These are phyloP conservation scores for Chymomyza costata DNA, from an alignment of 1,140 invertebrate species.

Conservation along the genomic window DNA sequence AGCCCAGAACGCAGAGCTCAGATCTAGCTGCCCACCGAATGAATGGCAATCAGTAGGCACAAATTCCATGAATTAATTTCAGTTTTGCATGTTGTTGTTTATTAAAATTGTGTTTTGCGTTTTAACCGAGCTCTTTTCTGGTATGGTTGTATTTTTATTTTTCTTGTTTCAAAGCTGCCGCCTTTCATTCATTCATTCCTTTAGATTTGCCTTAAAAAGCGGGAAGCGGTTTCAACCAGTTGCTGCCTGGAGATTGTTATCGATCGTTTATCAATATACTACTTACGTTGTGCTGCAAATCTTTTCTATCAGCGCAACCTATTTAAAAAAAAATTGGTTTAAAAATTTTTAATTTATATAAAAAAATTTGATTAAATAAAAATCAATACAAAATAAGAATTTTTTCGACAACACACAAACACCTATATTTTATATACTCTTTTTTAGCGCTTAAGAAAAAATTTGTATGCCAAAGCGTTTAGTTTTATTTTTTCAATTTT, in stretches of 20 bases:
- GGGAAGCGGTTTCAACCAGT: slow-evolving; percentile 1
- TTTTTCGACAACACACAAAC: no score
- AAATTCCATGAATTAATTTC: slow-evolving; percentile 74
- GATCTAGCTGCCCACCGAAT: slow-evolving; percentile 1
- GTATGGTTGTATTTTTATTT: no score
- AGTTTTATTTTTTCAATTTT: no score
- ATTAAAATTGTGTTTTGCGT: slow-evolving; percentile 63
- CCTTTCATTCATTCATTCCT: slow-evolving; percentile 22
- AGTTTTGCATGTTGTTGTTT: slow-evolving; percentile 74
- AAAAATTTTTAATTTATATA: no score
- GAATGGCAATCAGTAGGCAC: slow-evolving; percentile 36
- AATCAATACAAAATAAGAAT: no score
- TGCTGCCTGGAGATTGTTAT: slow-evolving; percentile 31
- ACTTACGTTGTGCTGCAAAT: no score
- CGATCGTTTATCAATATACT: no score
- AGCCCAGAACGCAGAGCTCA: not conserved
- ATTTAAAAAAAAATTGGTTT: no score
- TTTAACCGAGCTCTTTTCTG: slow-evolving; percentile 31
- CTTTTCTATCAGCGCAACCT: no score
- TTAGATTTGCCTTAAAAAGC: not conserved
- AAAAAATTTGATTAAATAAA: no score
- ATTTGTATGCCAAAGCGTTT: not conserved
- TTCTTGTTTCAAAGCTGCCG: slow-evolving; percentile 62
- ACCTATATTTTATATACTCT: no score
- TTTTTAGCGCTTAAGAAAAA: no score